Evolutionary conservation across 2,113 vertebrate species (phyloP), one percentile per base, ranked within the genome.

Genomic region (Caracal caracal): DNA sequence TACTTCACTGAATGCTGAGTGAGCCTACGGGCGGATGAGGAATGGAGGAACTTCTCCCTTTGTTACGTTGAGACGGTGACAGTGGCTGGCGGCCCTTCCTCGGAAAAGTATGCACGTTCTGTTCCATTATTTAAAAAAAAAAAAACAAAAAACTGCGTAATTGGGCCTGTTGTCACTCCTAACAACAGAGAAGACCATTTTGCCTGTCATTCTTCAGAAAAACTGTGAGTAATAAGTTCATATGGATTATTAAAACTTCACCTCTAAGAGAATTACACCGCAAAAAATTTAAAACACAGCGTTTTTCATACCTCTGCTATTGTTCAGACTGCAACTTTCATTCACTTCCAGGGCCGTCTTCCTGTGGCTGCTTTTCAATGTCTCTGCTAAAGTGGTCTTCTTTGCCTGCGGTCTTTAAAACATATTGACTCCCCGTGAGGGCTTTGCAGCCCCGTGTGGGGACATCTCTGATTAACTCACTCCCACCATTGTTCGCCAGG

Each of bases 221-320:
- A 92, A 75, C 68, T 51, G 47, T 92, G 96, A 97, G 89, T 89
- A 94, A 94, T 93, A 94, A 96, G 82, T 97, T 96, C 65, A 76
- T 59, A 33, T 82, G 81, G 71, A 90, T 92, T 90, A 91, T 96
- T 93, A 94, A 96, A 94, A 88, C 90, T 82, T 97, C 94, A 96
- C 68, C 63, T 94, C 86, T 78, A 89, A 94, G 73, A 93, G 89
- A 96, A 95, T 94, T 89, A 89, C 35, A 53, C 19, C 75, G 85
- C 66, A 93, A 95, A 97, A 96, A 96, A 70, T 6, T 85, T 84
- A 65, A 90, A 93, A 65, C n/a, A 65, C 28, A 76, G 76, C 68
- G 49, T 80, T 95, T 96, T 93, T 70, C 73, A 63, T n/a, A 53
- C 20, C 0, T 6, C 43, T 24, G 19, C 66, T 26, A 1, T 28